Percentiles rank a stretch among this genome's conserved stretches.
These are phyloP conservation scores for Phthorimaea operculella DNA, from an alignment of 1,140 invertebrate genomes.

Conservation along the genomic window DNA sequence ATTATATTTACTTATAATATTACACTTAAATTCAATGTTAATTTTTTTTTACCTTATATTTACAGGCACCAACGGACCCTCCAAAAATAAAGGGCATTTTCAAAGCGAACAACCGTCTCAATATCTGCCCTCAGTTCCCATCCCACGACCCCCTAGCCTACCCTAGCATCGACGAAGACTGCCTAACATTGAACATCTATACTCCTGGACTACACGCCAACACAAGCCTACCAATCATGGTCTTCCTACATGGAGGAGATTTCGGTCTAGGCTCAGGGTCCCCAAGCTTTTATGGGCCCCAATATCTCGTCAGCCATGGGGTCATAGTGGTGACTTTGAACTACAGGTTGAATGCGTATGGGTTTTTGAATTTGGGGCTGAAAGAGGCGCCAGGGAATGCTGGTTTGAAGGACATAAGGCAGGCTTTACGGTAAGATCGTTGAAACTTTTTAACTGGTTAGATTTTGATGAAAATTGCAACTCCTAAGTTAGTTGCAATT, in stretches of 20 bases:
- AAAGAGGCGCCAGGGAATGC: conserved; percentile 59
- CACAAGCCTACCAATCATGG: conserved; percentile 68
- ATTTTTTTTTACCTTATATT: conserved; percentile 10
- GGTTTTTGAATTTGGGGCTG: conserved; percentile 74
- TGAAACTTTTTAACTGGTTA: too few species aligned
- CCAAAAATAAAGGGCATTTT: conserved; percentile 39
- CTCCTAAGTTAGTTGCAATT: too few species aligned
- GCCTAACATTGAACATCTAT: conserved; percentile 72
- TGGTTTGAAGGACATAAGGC: conserved; percentile 69
- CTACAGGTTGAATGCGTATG: conserved; percentile 71
- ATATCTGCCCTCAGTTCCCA: conserved; percentile 50
- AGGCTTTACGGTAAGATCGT: conserved; percentile 62
- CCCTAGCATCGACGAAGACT: conserved; percentile 66
- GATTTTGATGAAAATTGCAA: too few species aligned
- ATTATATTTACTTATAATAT: too few species aligned
- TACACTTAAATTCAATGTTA: too few species aligned
- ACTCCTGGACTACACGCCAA: conserved; percentile 51
- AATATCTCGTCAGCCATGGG: conserved; percentile 66
- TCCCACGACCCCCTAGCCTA: conserved; percentile 41
- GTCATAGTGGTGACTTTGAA: conserved; percentile 68
- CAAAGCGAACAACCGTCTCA: conserved; percentile 40
- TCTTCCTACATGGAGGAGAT: conserved; percentile 74
- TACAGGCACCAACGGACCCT: conserved; percentile 45
- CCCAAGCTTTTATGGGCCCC: conserved; percentile 62
- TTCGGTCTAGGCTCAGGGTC: conserved; percentile 68